These are phyloP conservation scores for Spinibarbus caldwelli DNA, from an alignment of 2,797 vertebrate genomes.

Conservation along the genomic window DNA sequence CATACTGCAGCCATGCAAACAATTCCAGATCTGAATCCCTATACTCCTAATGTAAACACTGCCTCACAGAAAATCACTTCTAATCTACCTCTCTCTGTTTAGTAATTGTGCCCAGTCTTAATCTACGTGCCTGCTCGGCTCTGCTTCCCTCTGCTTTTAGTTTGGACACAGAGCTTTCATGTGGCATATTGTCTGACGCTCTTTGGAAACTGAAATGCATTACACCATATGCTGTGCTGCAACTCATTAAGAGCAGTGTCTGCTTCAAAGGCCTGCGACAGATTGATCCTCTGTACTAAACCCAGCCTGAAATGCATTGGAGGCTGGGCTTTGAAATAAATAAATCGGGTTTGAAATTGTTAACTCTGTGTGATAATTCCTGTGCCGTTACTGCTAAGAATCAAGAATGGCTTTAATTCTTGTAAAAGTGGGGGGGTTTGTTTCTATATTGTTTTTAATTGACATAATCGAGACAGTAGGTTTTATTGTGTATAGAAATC, in stretches of 20 bases:
- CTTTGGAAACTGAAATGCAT: constrained; percentile 63
- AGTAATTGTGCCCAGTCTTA: constrained; percentile 47
- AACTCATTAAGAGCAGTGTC: constrained; percentile 66
- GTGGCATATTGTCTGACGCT: constrained; percentile 64
- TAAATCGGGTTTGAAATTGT: constrained; percentile 65
- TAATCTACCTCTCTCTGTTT: constrained; percentile 46
- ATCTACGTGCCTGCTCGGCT: constrained; percentile 56
- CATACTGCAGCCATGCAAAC: not conserved
- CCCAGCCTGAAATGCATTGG: constrained; percentile 60
- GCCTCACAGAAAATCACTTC: constrained; percentile 20
- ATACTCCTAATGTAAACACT: constrained; percentile 33
- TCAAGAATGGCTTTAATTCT: not conserved
- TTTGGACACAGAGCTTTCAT: constrained; percentile 66
- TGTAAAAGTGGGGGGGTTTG: not conserved
- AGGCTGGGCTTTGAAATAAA: constrained; percentile 63
- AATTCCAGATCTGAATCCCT: constrained; percentile 3
- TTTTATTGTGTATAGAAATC: constrained; percentile 30
- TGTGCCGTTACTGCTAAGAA: constrained; percentile 24
- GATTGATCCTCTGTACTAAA: constrained; percentile 66
- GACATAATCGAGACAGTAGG: not conserved
- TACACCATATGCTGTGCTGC: constrained; percentile 66
- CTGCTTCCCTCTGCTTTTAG: constrained; percentile 62
- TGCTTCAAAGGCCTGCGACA: constrained; percentile 65
- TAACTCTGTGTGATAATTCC: constrained; percentile 57
- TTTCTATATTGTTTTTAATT: not conserved